phyloP scores from a whole-genome alignment of 1,140 invertebrate species.

The Bombyx mori region DNA sequence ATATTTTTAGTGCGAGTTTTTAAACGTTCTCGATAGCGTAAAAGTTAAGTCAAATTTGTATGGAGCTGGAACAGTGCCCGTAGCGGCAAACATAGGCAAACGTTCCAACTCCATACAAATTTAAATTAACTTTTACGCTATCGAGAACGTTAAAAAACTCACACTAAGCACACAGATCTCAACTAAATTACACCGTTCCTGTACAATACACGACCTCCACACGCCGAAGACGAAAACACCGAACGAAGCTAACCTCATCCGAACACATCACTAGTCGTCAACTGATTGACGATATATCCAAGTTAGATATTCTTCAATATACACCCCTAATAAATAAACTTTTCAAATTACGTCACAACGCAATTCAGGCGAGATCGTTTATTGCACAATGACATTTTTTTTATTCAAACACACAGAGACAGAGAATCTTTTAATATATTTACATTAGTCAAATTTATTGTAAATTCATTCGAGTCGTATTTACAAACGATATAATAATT shows the following conservation, averaged over 20 bases:
- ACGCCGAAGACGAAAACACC: conserved; percentile 1
- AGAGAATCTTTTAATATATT: conserved; percentile 20
- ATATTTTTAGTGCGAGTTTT: not conserved
- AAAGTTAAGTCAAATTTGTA: too few species aligned
- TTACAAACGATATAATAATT: too few species aligned
- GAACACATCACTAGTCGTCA: too few species aligned
- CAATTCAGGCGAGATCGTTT: conserved; percentile 35
- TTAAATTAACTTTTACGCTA: too few species aligned
- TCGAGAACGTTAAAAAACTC: too few species aligned
- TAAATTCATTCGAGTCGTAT: conserved; percentile 7
- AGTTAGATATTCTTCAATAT: too few species aligned
- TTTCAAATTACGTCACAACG: conserved; percentile 14
- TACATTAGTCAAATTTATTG: conserved; percentile 31
- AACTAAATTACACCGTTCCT: conserved; percentile 16
- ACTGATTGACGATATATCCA: too few species aligned
- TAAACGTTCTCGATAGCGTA: too few species aligned
- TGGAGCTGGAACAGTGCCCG: too few species aligned
- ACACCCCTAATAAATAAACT: too few species aligned
- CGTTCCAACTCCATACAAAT: too few species aligned
- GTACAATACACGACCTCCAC: conserved; percentile 34
- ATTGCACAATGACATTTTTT: conserved; percentile 37
- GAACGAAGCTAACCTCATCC: not conserved
- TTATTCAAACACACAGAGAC: not conserved
- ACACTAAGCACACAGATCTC: not conserved
- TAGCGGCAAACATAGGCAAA: too few species aligned